phyloP scores from a whole-genome alignment of 2,797 vertebrate species.

The Rallus crepitans region DNA sequence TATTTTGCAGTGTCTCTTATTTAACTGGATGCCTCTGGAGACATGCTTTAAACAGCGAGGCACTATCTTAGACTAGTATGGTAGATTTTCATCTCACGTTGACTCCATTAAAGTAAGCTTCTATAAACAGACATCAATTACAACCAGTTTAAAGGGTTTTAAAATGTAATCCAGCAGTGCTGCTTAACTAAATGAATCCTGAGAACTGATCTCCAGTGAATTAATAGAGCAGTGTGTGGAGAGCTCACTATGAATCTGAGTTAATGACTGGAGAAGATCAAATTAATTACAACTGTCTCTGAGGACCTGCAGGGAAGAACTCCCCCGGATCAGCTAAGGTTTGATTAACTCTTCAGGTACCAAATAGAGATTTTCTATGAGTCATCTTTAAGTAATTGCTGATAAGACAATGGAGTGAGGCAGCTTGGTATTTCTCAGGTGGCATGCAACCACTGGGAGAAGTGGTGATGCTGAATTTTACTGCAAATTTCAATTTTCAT shows the following conservation, averaged over 20 bases:
- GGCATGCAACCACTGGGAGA: neutral
- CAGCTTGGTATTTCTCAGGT: neutral
- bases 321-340: conserved; percentile 73
- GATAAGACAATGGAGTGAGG: neutral
- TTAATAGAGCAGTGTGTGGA: conserved; percentile 81
- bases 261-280: conserved; percentile 86
- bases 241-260: conserved; percentile 78
- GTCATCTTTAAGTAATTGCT: neutral
- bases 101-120: conserved; percentile 84
- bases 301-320: conserved; percentile 78
- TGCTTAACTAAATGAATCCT: conserved; percentile 86
- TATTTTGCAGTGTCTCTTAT: conserved; percentile 67
- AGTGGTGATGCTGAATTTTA: neutral
- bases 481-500: neutral
- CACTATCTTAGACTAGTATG: conserved; percentile 43
- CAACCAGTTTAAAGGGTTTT: conserved; percentile 84
- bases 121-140: conserved; percentile 88
- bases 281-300: conserved; percentile 86
- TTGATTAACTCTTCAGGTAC: conserved; percentile 76
- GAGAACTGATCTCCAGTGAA: conserved; percentile 84
- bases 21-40: conserved; percentile 66
- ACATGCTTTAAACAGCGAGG: conserved; percentile 48
- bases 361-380: conserved; percentile 33
- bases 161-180: conserved; percentile 85
- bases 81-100: conserved; percentile 73